These are phyloP conservation scores for Bergia sp. DNA, from an alignment of 92 coral and sea anemone genomes.

Conservation along the genomic window DNA sequence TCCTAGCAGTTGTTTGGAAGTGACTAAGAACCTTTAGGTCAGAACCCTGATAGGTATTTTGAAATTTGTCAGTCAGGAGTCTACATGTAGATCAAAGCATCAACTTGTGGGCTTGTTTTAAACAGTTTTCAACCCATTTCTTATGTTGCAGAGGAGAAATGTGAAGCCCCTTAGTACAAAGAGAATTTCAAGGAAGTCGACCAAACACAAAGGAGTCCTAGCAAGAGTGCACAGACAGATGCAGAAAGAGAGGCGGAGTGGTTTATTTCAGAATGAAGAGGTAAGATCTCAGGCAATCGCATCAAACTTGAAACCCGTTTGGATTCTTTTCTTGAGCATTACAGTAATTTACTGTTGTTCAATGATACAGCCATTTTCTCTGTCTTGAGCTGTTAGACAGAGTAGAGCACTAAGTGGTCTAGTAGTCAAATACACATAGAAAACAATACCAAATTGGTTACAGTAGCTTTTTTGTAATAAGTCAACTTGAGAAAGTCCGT, in stretches of 20 bases:
- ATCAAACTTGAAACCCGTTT: not conserved
- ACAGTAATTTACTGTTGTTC: no score
- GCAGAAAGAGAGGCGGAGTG: slow-evolving; percentile 93
- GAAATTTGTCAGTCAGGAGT: not conserved
- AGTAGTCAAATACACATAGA: no score
- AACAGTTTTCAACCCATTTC: not conserved
- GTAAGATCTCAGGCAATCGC: slow-evolving; percentile 35
- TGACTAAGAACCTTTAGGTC: no score
- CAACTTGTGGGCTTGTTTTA: not conserved
- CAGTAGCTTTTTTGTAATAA: no score
- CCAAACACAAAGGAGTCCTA: slow-evolving; percentile 83
- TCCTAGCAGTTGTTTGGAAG: no score
- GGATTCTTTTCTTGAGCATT: no score
- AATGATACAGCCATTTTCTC: no score
- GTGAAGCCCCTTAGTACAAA: slow-evolving; percentile 63
- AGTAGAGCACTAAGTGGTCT: no score
- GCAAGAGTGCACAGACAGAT: slow-evolving; percentile 92
- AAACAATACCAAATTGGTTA: no score
- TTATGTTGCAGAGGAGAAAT: slow-evolving; percentile 62
- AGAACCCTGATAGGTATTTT: not conserved
- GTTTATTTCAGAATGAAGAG: slow-evolving; percentile 94
- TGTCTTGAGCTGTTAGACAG: no score
- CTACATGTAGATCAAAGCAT: not conserved
- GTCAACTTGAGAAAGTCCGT: no score
- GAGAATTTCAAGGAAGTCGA: slow-evolving; percentile 76